These are phyloP conservation scores for Indicator maculatus DNA, from an alignment of 2,113 vertebrate genomes.

Conservation along the genomic window DNA sequence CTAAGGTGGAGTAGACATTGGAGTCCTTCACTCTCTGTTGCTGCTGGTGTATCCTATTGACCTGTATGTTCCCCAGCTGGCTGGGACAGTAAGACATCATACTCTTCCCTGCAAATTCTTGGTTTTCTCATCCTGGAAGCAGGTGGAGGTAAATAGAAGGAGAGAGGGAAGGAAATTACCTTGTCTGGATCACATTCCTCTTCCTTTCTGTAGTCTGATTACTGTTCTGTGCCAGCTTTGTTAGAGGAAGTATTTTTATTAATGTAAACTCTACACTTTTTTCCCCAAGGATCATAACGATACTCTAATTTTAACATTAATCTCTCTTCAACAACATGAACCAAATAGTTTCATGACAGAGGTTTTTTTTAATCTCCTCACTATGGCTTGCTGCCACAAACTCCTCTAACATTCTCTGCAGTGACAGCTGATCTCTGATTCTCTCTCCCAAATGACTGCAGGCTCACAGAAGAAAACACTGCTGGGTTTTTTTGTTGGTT, in stretches of 20 bases:
- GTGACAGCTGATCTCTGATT: conserved; percentile 7
- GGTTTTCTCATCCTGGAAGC: neutral
- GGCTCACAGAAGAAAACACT: neutral
- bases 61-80: rapidly evolving
- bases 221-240: neutral
- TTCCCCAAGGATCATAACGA: neutral
- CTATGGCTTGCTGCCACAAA: conserved; percentile 17
- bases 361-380: neutral
- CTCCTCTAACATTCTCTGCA: neutral
- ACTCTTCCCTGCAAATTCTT: neutral
- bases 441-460: neutral
- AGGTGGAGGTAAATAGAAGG: neutral
- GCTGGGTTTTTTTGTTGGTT: too few relatives aligned
- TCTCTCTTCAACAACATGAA: neutral
- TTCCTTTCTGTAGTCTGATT: neutral
- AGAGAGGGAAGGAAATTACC: neutral
- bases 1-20: neutral
- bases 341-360: neutral
- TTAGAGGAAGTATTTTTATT: neutral
- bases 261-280: neutral
- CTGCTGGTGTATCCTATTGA: neutral
- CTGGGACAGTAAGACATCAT: neutral
- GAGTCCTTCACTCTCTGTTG: neutral
- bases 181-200: neutral
- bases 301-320: neutral